phyloP scores from a whole-genome alignment of 1,140 invertebrate species.

The Aphis gossypii region DNA sequence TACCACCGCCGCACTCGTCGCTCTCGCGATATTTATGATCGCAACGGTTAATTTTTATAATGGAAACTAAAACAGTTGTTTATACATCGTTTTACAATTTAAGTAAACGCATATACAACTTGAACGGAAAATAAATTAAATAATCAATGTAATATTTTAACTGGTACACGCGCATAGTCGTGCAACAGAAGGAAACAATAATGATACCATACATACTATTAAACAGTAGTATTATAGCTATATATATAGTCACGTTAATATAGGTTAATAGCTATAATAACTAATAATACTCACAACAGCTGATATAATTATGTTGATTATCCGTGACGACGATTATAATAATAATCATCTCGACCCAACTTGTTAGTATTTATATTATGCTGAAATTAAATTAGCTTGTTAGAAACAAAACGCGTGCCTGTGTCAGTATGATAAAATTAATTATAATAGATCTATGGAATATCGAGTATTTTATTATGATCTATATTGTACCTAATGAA shows the following conservation, averaged over 20 bases:
- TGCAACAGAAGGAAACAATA: not conserved
- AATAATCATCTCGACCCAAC: not conserved
- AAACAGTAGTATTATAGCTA: not conserved
- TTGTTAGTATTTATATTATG: not conserved
- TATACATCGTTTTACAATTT: not conserved
- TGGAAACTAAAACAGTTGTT: conserved; percentile 36
- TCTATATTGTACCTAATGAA: not conserved
- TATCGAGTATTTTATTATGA: not conserved
- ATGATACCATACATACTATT: not conserved
- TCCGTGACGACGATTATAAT: not conserved
- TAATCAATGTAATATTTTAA: conserved; percentile 5
- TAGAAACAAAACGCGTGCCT: not conserved
- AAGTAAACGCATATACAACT: not conserved
- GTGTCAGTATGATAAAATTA: not conserved
- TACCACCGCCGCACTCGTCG: not conserved
- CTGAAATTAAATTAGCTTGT: not conserved
- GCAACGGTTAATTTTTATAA: conserved; percentile 34
- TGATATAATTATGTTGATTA: not conserved
- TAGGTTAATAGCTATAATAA: not conserved
- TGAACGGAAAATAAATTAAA: not conserved
- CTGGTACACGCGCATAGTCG: not conserved
- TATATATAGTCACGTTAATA: not conserved
- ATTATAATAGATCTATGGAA: not conserved
- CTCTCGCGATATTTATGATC: not conserved
- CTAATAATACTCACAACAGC: not conserved